Base-by-base conservation (phyloP, 2,113 vertebrate species). In the Hiodon tergisus region DNA sequence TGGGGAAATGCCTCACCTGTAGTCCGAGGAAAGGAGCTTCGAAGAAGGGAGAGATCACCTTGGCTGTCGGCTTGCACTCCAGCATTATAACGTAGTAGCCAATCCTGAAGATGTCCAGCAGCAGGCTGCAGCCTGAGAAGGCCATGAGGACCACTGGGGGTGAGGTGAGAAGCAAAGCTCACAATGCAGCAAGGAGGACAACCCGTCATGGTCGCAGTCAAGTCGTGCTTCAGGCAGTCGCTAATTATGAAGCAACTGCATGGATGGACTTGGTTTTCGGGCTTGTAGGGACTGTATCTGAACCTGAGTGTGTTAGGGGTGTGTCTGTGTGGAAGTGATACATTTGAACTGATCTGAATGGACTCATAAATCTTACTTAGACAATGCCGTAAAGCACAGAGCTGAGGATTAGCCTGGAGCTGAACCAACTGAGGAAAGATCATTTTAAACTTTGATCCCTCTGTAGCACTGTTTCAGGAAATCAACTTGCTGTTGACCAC, bases 81-180 rank as follows among this genome's bases (percentile, higher is more conserved):
- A 57, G 66, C 79, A 89, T 86, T 48, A 84, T 83, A 1, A 88
- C 0, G 3, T 84, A 74, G 53, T 94, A 94, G 2, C 93, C 93
- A 0, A 92, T 85, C 31, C 84, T 89, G 85, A 93, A 95, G 70
- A 90, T 1, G 0, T 88, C 88, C 77, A 96, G 89, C 76, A 93
- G 85, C 78, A 94, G 0, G 31, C 91, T 94, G 85, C 91, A 93
- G 4, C 57, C 83, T 54, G 90, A 90, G 0, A 97, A 96, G 6
- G 96, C 83, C 62, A 92, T 10, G 17, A 97, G 87, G n/a, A 93
- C 95, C 66, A 90, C 94, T 97, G 88, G 58, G n/a, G 3, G n/a
- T 81, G 73, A 31, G 67, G 13, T 67, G 51, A 0, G 67, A 5
- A 7, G 3, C 8, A 3, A 10, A 31, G 50, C 10, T 51, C 17